Evolutionary conservation across 2,113 vertebrate genomes (phyloP).

Genomic region (Microtus oregoni): DNA sequence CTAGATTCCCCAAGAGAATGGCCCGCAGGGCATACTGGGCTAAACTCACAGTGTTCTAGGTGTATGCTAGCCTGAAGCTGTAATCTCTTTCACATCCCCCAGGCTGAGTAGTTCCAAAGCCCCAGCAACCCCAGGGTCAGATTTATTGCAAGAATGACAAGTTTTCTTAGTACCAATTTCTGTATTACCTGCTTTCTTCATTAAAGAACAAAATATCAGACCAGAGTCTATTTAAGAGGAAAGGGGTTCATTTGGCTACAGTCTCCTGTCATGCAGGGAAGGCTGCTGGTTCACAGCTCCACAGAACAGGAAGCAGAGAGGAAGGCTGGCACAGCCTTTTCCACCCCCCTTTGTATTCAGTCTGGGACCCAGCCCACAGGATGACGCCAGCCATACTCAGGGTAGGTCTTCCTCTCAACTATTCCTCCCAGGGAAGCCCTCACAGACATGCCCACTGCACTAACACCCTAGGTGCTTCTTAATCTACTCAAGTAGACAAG

Average conservation of each 20-base stretch:
- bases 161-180: not conserved
- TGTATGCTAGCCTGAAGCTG: not conserved
- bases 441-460: not conserved
- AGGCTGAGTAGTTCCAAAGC: not conserved
- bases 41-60: not conserved
- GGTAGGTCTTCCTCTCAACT: not conserved
- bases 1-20: too few species aligned
- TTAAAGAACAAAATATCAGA: not conserved
- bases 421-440: not conserved
- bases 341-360: not conserved
- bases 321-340: not conserved
- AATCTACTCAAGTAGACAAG: not conserved
- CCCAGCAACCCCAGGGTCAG: not conserved
- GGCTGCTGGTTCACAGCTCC: not conserved
- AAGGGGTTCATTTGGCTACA: not conserved
- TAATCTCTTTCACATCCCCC: not conserved
- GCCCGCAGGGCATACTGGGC: fast-evolving
- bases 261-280: not conserved
- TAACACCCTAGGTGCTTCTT: not conserved
- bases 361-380: not conserved
- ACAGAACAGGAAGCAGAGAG: not conserved
- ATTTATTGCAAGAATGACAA: not conserved
- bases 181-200: not conserved
- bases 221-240: too few species aligned
- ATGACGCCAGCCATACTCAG: not conserved